phyloP scores from a whole-genome alignment of 2,113 vertebrate species.

The Tylochromis polylepis region DNA sequence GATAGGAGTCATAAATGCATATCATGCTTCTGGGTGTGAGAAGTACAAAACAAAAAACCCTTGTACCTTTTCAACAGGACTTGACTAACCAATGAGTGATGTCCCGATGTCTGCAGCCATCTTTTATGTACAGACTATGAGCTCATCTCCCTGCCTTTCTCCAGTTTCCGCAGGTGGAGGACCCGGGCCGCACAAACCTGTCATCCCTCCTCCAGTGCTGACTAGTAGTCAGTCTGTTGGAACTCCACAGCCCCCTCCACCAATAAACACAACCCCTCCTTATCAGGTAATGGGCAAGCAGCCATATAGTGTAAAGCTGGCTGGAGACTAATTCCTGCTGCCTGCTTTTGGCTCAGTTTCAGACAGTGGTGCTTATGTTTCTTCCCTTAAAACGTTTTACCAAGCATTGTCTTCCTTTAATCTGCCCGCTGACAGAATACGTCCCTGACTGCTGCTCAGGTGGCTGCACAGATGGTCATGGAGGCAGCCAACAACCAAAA shows the following conservation, averaged over 20 bases:
- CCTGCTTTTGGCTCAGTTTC: slow-evolving; percentile 24
- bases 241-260: slow-evolving; percentile 63
- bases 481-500: slow-evolving; percentile 85
- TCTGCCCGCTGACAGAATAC: slow-evolving; percentile 37
- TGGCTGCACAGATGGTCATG: slow-evolving; percentile 81
- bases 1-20: background rate
- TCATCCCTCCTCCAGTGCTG: slow-evolving; percentile 56
- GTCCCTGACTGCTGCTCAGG: slow-evolving; percentile 74
- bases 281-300: slow-evolving; percentile 58
- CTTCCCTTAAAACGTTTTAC: slow-evolving; percentile 4
- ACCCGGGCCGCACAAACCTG: slow-evolving; percentile 77
- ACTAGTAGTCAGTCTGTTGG: slow-evolving; percentile 49
- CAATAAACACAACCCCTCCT: slow-evolving; percentile 54
- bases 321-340: slow-evolving; percentile 4
- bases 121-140: background rate
- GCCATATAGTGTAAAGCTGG: background rate
- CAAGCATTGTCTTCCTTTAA: slow-evolving; percentile 35
- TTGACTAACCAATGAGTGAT: background rate
- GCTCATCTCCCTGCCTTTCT: background rate
- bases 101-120: background rate
- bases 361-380: slow-evolving; percentile 14
- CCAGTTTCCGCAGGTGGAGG: slow-evolving; percentile 72
- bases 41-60: accelerated
- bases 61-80: background rate
- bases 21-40: background rate